Conservation (phyloP, 2,888 invertebrate genomes). For the Epistrophe grossulariae region DNA sequence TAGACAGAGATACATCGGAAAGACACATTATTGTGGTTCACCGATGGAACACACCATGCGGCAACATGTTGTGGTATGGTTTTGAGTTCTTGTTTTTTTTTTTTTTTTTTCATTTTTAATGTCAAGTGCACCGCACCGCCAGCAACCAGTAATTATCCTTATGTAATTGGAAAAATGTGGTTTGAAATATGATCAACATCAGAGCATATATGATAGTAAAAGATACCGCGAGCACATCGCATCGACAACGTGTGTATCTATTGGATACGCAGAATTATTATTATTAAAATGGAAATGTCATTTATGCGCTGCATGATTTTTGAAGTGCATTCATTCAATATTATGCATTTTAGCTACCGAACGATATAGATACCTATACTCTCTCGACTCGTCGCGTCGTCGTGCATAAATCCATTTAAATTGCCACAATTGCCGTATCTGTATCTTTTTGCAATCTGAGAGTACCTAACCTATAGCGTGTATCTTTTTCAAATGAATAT, state of each 20-base stretch:
- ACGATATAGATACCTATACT: conserved; percentile 14
- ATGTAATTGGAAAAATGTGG: conserved; percentile 70
- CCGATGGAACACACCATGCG: conserved; percentile 55
- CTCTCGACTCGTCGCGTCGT: not conserved
- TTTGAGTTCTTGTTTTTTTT: conserved; percentile 7
- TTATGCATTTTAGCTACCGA: conserved; percentile 28
- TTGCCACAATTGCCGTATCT: conserved; percentile 60
- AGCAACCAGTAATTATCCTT: conserved; percentile 60
- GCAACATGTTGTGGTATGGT: conserved; percentile 57
- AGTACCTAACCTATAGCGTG: too few species aligned
- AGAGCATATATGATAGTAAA: conserved; percentile 48
- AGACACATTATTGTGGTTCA: conserved; percentile 49
- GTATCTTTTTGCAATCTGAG: conserved; percentile 26
- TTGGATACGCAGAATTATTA: conserved; percentile 19
- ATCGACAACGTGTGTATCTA: conserved; percentile 13
- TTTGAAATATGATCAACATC: conserved; percentile 67
- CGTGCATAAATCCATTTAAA: conserved; percentile 58
- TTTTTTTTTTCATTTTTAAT: conserved; percentile 53
- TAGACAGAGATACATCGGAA: conserved; percentile 31
- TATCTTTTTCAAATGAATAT: conserved; percentile 66
- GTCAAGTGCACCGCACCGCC: conserved; percentile 64
- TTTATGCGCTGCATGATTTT: conserved; percentile 67
- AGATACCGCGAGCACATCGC: conserved; percentile 37
- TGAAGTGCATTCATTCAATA: conserved; percentile 46
- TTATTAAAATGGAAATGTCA: conserved; percentile 49